A percentile compares a stretch with the other conserved stretches of the same genome.
phyloP scores from a whole-genome alignment of 2,113 vertebrate genomes.

The Oxyura jamaicensis region DNA sequence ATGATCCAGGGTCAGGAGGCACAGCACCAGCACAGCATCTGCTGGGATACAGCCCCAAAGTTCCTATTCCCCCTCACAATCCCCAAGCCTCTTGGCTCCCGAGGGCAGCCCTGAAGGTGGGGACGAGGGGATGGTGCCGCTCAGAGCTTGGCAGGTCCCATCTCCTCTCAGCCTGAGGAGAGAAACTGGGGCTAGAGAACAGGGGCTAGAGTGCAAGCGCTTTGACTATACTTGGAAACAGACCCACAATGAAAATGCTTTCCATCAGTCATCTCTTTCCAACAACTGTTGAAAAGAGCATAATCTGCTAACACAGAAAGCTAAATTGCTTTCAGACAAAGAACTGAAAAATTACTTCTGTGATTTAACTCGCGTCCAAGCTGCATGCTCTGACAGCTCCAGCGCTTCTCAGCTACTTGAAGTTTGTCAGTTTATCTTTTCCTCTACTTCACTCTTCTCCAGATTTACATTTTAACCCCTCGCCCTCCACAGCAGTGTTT shows the following conservation, averaged over 20 bases:
- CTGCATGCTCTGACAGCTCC: background rate
- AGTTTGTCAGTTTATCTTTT: background rate
- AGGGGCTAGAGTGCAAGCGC: background rate
- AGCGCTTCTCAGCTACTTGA: background rate
- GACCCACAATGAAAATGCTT: conserved; percentile 19
- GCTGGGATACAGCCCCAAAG: background rate
- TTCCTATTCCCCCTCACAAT: background rate
- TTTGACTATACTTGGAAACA: conserved; percentile 28
- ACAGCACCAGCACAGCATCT: background rate
- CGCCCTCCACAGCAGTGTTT: background rate
- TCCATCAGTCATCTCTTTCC: conserved; percentile 42
- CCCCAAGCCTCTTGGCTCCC: background rate
- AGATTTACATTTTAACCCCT: conserved; percentile 1
- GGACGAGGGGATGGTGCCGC: background rate
- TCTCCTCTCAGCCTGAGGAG: background rate
- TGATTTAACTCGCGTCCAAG: conserved; percentile 6
- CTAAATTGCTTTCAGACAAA: conserved; percentile 64
- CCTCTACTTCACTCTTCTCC: background rate
- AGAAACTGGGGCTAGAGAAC: background rate
- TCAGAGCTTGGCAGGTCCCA: background rate
- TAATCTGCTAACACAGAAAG: conserved; percentile 61
- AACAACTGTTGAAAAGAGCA: conserved; percentile 61
- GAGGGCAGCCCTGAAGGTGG: background rate
- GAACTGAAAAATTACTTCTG: conserved; percentile 4
- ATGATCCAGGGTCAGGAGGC: background rate